Evolutionary conservation across 2,888 invertebrate genomes (phyloP).

Genomic region (Platycnemis pennipes): DNA sequence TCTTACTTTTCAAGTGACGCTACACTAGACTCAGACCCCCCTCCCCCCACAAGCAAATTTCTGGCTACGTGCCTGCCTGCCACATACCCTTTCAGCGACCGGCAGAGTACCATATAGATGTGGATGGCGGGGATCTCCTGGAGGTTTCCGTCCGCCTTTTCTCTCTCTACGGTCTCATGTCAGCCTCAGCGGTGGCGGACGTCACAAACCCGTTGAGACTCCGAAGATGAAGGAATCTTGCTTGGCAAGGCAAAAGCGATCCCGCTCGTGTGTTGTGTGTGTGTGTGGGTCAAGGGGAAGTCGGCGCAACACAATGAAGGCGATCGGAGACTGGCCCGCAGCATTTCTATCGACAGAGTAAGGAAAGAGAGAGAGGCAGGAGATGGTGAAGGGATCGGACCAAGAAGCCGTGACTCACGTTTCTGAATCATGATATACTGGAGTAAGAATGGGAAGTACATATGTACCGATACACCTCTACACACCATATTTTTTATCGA

Average conservation of each 20-base stretch:
- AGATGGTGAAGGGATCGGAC: not conserved
- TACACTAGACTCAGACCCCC: too few relatives aligned
- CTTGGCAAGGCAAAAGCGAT: not conserved
- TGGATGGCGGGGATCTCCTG: not conserved
- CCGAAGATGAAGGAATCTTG: not conserved
- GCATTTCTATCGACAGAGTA: too few relatives aligned
- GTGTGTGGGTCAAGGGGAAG: slow-evolving; percentile 29
- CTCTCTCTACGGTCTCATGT: not conserved
- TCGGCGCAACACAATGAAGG: not conserved
- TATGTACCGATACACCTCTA: too few relatives aligned
- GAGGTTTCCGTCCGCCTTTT: not conserved
- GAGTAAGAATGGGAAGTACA: too few relatives aligned
- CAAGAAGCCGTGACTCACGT: not conserved
- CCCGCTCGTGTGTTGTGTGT: not conserved
- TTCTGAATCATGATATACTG: too few relatives aligned
- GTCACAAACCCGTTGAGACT: not conserved
- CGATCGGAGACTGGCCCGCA: not conserved
- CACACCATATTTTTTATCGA: too few relatives aligned
- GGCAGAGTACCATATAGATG: too few relatives aligned
- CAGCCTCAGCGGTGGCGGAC: not conserved
- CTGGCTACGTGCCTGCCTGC: too few relatives aligned
- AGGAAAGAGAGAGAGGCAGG: not conserved
- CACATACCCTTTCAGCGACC: too few relatives aligned
- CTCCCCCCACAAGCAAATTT: too few relatives aligned
- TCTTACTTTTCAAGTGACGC: too few relatives aligned